Conservation (phyloP, 2,888 invertebrate species). For the Thereva unica region DNA sequence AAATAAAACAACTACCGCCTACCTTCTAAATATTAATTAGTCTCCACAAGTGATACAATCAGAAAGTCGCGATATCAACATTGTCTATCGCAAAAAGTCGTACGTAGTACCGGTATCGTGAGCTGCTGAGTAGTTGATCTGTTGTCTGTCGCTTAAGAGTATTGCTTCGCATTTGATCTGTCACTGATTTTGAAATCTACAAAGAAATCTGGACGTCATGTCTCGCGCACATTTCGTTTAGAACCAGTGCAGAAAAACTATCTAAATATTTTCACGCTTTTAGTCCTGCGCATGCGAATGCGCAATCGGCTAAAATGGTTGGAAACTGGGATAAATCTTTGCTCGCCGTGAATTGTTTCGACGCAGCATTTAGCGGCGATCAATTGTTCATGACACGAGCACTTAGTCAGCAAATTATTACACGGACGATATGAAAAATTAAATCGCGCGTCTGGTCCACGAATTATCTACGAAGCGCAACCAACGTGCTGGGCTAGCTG, state of each 20-base stretch:
- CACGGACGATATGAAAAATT: constrained; percentile 19
- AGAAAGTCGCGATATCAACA: constrained; percentile 23
- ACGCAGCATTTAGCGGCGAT: background rate
- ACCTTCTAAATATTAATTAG: constrained; percentile 35
- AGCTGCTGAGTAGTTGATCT: background rate
- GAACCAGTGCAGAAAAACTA: constrained; percentile 12
- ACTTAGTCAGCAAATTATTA: constrained; percentile 30
- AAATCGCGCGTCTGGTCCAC: constrained; percentile 12
- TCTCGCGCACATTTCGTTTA: constrained; percentile 17
- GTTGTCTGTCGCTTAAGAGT: background rate
- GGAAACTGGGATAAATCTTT: background rate
- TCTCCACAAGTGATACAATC: constrained; percentile 26
- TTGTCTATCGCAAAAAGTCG: constrained; percentile 24
- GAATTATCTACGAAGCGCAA: constrained; percentile 15
- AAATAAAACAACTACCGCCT: constrained; percentile 34
- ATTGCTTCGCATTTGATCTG: constrained; percentile 14
- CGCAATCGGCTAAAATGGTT: background rate
- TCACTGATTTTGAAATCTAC: constrained; percentile 5
- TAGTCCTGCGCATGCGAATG: background rate
- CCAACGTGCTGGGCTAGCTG: background rate
- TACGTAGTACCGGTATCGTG: constrained; percentile 5
- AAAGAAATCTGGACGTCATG: constrained; percentile 22
- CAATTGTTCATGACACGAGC: constrained; percentile 27
- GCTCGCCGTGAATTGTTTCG: background rate
- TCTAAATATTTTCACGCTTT: constrained; percentile 28